These are phyloP conservation scores for Anoura caudifer DNA, from an alignment of 2,113 vertebrate genomes.

Conservation along the genomic window DNA sequence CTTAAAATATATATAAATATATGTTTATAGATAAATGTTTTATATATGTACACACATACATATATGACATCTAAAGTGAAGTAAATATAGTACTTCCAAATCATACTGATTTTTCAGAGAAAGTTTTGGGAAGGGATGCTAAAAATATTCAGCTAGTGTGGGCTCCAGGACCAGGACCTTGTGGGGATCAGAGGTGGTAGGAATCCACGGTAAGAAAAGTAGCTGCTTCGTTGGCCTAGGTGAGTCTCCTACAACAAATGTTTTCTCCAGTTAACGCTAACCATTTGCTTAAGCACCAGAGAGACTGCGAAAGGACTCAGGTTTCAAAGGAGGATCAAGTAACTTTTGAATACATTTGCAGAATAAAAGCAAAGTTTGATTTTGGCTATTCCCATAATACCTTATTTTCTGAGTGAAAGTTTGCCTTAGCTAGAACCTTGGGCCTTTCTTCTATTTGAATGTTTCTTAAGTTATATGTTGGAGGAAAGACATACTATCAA, in stretches of 20 bases:
- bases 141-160: not conserved
- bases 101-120: not conserved
- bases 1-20: too few relatives aligned
- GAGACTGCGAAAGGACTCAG: not conserved
- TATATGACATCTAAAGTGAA: not conserved
- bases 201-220: not conserved
- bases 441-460: not conserved
- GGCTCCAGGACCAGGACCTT: not conserved
- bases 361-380: not conserved
- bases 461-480: not conserved
- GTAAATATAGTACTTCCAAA: not conserved
- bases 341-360: slow-evolving; percentile 7
- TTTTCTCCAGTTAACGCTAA: slow-evolving; percentile 25
- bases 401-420: not conserved
- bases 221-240: not conserved
- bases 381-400: not conserved
- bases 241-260: not conserved
- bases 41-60: not conserved
- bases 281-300: slow-evolving; percentile 28
- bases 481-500: slow-evolving; percentile 7
- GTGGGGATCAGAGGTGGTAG: not conserved
- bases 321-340: not conserved
- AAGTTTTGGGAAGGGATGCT: not conserved
- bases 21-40: not conserved
- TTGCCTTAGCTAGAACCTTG: not conserved